These are phyloP conservation scores for Pelagia noctiluca DNA, from an alignment of 30 jellyfish, hydroid and myxozoan genomes.

Conservation along the genomic window DNA sequence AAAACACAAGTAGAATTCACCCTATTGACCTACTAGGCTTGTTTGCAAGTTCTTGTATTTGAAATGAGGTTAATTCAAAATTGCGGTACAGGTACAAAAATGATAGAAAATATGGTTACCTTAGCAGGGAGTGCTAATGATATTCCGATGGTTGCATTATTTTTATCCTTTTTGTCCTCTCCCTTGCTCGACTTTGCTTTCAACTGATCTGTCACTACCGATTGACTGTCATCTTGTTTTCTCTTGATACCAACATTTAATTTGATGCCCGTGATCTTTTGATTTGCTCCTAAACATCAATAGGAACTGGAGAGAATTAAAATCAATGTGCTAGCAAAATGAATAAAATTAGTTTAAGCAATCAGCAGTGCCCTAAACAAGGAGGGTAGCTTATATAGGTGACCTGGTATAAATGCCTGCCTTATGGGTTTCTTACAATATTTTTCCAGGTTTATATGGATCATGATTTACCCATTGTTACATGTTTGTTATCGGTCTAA, in stretches of 20 bases:
- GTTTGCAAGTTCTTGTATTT: too few species aligned
- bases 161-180: neutral
- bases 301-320: slow-evolving; percentile 82
- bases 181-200: slow-evolving; percentile 11
- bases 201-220: neutral
- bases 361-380: neutral
- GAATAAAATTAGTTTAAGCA: neutral
- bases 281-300: slow-evolving; percentile 65
- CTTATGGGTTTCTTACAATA: too few species aligned
- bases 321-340: slow-evolving; percentile 36
- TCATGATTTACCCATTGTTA: too few species aligned
- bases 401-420: too few species aligned
- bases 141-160: slow-evolving; percentile 30
- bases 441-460: too few species aligned
- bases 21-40: too few species aligned
- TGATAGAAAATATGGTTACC: too few species aligned
- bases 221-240: slow-evolving; percentile 18
- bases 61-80: too few species aligned
- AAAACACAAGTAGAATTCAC: too few species aligned
- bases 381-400: too few species aligned
- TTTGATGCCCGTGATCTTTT: slow-evolving; percentile 43
- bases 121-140: slow-evolving; percentile 62
- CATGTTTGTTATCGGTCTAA: too few species aligned
- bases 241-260: slow-evolving; percentile 65
- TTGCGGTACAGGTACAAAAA: too few species aligned